Base-by-base conservation (phyloP, 2,888 invertebrate genomes). In the Sepioteuthis lessoniana region DNA sequence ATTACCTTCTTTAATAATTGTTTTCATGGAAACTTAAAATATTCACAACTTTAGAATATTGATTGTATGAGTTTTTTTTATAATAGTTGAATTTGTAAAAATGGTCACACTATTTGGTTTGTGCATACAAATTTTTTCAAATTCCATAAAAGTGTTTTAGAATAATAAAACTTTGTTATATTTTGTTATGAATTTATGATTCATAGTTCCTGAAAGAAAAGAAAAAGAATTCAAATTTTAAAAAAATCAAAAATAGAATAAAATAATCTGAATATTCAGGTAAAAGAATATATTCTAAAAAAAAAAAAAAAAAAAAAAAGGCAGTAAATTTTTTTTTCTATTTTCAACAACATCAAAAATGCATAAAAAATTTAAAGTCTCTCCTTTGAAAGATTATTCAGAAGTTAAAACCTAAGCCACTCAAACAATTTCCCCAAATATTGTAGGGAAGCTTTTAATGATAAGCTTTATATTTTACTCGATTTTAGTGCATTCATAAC, bases 181-280 rank as follows among this genome's bases (percentile, higher is more conserved):
- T n/a, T 76, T n/a, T 76, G 76, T 76, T 76, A 76, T 76, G n/a
- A 76, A 76, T n/a, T 76, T 31, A 76, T 76, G n/a, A 76, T n/a
- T 31, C 19, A n/a, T 76, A 76, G 13, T 76, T 76, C n/a, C 21
- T 55, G 25, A 55, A 13, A 13, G n/a, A 76, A 76, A 76, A 76
- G 8, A 76, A 76, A 76, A 76, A 0, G 1, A 7, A n/a, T 76
- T n/a, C n/a, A 76, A 31, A n/a, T 55, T 55, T 55, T 19, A 25
- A 55, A 55, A 76, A 76, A n/a, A n/a, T n/a, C n/a, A n/a, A n/a
- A n/a, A n/a, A n/a, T n/a, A n/a, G n/a, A n/a, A n/a, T n/a, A n/a
- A 76, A 7, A 76, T 7, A 76, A 8, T n/a, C 4, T 76, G 31
- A n/a, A 76, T n/a, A n/a, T n/a, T 76, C 0, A 31, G 10, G 2